Evolutionary conservation across 2,888 invertebrate species (phyloP), one percentile per base, ranked within the genome.

Genomic region (Cylloceria caligata): DNA sequence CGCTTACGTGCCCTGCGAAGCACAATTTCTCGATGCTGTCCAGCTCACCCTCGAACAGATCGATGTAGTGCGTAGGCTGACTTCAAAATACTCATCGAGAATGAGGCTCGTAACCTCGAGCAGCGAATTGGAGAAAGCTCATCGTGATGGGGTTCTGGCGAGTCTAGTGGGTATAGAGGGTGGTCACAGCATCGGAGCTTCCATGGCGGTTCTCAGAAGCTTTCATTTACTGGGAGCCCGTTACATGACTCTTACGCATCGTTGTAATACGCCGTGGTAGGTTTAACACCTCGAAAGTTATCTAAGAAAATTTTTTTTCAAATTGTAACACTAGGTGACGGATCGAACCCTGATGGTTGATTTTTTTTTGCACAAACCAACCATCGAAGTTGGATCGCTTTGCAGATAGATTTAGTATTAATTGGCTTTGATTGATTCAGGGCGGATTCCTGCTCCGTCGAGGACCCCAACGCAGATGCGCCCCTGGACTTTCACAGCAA

Each of bases 181-280:
- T 6, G 96, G 96, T 0, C 96, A 96, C 90, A 94, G 95, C 16
- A 94, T 96, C 57, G 96, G 95, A 80, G 95, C 95, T 73, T 95
- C 95, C 77, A 93, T 96, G 87, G 95, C 95, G 1, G 95, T 95
- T 1, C 93, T 96, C 4, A 93, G 96, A 16, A 95, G 95, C 88
- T 95, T 95, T 89, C 95, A 95, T 90, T 93, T 94, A 68, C 92
- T 96, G 4, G 96, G 96, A 7, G 95, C 95, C 16, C 93, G 96
- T 36, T 94, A 95, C 87, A 94, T 96, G 90, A 95, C 96, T 0
- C 91, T 96, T 11, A 95, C 96, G 0, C 95, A 95, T 88, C 95
- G 94, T 88, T 96, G 96, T 90, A 95, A 95, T 71, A 95, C 95
- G 0, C 95, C 95, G 0, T 96, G 96, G 96, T 94, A 90, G 89